These are phyloP conservation scores for Sphaerophoria taeniata DNA, from an alignment of 2,888 invertebrate genomes.

Conservation along the genomic window DNA sequence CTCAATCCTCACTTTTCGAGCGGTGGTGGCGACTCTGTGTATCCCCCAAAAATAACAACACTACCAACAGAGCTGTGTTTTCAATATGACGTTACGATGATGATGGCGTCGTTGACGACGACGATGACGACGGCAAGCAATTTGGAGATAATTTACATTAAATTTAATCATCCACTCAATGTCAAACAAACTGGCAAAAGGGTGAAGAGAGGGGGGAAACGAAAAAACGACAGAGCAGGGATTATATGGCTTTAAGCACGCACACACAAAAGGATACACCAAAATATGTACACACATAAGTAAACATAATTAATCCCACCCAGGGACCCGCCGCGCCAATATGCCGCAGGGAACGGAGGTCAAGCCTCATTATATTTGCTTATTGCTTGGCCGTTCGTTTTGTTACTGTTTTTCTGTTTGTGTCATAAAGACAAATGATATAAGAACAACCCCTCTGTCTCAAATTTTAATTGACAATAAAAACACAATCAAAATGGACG, in stretches of 20 bases:
- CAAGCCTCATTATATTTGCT: slow-evolving; percentile 14
- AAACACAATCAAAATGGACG: slow-evolving; percentile 12
- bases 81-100: slow-evolving; percentile 9
- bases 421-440: slow-evolving; percentile 35
- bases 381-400: background rate
- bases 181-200: slow-evolving; percentile 30
- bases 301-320: slow-evolving; percentile 45
- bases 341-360: slow-evolving; percentile 9
- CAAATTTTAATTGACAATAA: slow-evolving; percentile 45
- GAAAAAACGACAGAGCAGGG: background rate
- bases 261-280: slow-evolving; percentile 6
- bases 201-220: background rate
- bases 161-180: slow-evolving; percentile 61
- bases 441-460: background rate
- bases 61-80: background rate
- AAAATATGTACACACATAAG: slow-evolving; percentile 3
- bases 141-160: slow-evolving; percentile 57
- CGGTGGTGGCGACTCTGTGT: slow-evolving; percentile 22
- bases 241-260: background rate
- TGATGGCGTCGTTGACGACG: background rate
- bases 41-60: background rate
- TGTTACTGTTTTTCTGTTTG: slow-evolving; percentile 4
- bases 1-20: slow-evolving; percentile 21
- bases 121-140: slow-evolving; percentile 27
- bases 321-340: background rate